Evolutionary conservation across 2,113 vertebrate species (phyloP), one percentile per base, ranked within the genome.

Genomic region (Xiphias gladius): DNA sequence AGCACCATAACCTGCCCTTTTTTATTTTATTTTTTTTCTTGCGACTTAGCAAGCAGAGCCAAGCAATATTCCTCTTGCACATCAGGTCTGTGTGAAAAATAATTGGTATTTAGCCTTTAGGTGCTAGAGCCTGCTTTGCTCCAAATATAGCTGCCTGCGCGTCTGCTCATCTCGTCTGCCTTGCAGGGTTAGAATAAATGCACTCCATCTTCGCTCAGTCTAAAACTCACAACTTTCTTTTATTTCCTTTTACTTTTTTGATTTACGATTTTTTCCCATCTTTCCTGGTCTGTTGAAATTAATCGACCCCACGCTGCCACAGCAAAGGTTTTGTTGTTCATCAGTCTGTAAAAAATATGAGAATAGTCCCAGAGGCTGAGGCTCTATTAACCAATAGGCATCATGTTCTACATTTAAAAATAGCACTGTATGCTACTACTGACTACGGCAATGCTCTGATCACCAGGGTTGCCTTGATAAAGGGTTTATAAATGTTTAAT

Each of bases 41-140:
- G 83, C 24, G 39, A 83, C 77, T 80, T 58, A 67, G 73, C 62
- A 79, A 89, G 87, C 68, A 78, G 37, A 86, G 83, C 54, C 65
- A 61, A 82, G 72, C 88, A 83, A 83, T 88, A 71, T 84, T 80
- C 73, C 59, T 79, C 58, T 80, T 75, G 73, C 83, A 85, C 90
- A 80, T 83, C 82, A 86, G 71, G 57, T 76, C 86, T 88, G 74
- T 90, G 71, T 62, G 80, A 82, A 88, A 90, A 83, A 92, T 91
- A 88, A 92, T 90, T 93, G 89, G 82, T 85, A 86, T 93, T 93
- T 91, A 88, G 90, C 86, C 91, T 92, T 89, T 76, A 92, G 93
- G 86, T 91, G 76, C 50, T 55, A 24, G 75, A 75, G 79, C 73
- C 59, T 88, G 83, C 83, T 86, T 86, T 74, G 78, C 88, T 92